Percentiles rank a stretch among this genome's conserved stretches.
These are phyloP conservation scores for Pachliopta kotzebuea DNA, from an alignment of 2,888 invertebrate genomes.

Conservation along the genomic window DNA sequence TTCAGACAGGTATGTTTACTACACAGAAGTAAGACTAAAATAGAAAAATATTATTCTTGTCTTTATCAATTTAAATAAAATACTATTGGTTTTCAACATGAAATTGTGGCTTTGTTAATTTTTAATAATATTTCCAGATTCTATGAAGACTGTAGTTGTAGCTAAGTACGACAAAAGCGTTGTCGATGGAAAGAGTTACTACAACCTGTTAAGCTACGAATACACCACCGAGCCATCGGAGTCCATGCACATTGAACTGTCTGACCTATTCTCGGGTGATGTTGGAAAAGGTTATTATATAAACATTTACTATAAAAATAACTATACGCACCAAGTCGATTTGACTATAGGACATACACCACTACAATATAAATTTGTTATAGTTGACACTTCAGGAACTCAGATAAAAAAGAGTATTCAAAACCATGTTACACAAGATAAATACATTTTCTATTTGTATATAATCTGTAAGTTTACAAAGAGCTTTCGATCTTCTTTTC, in stretches of 20 bases:
- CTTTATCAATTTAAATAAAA: not conserved
- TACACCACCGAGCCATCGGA: not conserved
- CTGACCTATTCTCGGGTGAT: slow-evolving; percentile 1
- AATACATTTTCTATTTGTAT: not conserved
- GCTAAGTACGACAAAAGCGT: not conserved
- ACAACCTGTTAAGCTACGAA: not conserved
- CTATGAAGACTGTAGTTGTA: not conserved
- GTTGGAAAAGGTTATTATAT: slow-evolving; percentile 3
- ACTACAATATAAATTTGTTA: not conserved
- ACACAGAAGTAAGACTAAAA: not conserved
- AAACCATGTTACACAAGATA: not conserved
- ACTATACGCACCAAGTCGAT: not conserved
- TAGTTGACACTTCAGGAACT: not conserved
- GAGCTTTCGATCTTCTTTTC: too few species aligned
- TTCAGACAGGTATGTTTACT: slow-evolving; percentile 13
- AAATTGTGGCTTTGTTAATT: not conserved
- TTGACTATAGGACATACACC: not conserved
- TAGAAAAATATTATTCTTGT: not conserved
- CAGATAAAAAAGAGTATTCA: not conserved
- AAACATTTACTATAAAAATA: not conserved
- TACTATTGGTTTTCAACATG: not conserved
- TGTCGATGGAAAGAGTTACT: slow-evolving; percentile 2
- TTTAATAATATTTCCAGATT: slow-evolving; percentile 5
- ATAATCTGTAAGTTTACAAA: too few species aligned
- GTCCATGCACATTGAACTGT: not conserved